Conservation (phyloP, 2,888 invertebrate species). For the Hymenopus coronatus region DNA sequence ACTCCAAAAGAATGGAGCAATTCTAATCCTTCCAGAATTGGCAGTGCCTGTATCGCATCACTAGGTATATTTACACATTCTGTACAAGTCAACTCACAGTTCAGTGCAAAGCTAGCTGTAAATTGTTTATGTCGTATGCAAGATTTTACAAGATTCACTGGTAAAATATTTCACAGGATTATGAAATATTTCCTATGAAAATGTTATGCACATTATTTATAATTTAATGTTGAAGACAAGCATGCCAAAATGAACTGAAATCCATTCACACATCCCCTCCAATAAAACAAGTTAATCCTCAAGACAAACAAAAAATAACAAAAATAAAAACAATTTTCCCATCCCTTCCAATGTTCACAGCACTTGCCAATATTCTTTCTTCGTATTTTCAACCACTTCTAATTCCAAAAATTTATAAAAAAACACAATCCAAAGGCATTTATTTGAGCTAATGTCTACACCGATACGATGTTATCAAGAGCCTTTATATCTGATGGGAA, state of each 20-base stretch:
- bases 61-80: conserved; percentile 3
- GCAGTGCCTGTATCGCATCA: conserved; percentile 1
- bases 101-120: conserved; percentile 9
- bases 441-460: conserved; percentile 28
- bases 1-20: background rate
- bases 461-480: conserved; percentile 25
- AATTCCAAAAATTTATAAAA: conserved; percentile 14
- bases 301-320: background rate
- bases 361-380: background rate
- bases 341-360: background rate
- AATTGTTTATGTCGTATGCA: background rate
- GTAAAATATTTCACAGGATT: background rate
- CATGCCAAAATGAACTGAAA: conserved; percentile 11
- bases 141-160: background rate
- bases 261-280: conserved; percentile 13
- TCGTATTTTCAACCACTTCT: conserved; percentile 1
- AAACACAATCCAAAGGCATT: conserved; percentile 28
- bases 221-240: conserved; percentile 8
- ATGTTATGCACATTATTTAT: background rate
- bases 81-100: background rate
- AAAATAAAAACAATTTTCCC: background rate
- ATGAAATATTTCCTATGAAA: background rate
- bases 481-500: conserved; percentile 15
- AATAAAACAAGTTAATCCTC: background rate
- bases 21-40: background rate